These are phyloP conservation scores for Synchiropus splendidus DNA, from an alignment of 2,113 vertebrate species.

Conservation along the genomic window DNA sequence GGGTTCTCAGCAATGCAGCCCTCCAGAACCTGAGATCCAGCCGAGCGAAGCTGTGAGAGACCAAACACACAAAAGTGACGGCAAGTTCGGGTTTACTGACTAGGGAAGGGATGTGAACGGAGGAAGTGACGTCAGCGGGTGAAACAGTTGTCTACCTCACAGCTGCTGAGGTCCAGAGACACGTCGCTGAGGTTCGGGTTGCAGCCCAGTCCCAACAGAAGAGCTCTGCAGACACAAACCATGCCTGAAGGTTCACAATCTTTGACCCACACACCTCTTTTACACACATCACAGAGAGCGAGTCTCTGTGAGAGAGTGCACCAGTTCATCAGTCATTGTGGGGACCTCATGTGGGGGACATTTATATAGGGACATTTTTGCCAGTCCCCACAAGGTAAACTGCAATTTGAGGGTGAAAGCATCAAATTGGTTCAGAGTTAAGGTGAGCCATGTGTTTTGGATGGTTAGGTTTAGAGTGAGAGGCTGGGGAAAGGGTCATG, in stretches of 20 bases:
- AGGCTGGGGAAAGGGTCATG: no score
- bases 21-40: conserved; percentile 91
- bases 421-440: no score
- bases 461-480: no score
- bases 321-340: no score
- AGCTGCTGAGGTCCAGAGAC: conserved; percentile 90
- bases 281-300: not conserved
- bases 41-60: conserved; percentile 89
- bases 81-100: not conserved
- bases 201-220: conserved; percentile 88
- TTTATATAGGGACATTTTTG: no score
- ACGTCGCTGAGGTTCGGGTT: conserved; percentile 89
- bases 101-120: not conserved
- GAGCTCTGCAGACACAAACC: conserved; percentile 65
- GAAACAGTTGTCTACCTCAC: conserved; percentile 73
- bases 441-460: no score
- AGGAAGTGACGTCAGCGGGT: no score
- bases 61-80: no score
- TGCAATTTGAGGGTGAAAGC: no score
- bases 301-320: no score
- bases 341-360: no score
- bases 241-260: not conserved
- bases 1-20: conserved; percentile 95
- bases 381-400: no score
- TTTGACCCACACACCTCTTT: not conserved